Evolutionary conservation across 1,140 invertebrate species (phyloP).

Genomic region (Orius insidiosus): DNA sequence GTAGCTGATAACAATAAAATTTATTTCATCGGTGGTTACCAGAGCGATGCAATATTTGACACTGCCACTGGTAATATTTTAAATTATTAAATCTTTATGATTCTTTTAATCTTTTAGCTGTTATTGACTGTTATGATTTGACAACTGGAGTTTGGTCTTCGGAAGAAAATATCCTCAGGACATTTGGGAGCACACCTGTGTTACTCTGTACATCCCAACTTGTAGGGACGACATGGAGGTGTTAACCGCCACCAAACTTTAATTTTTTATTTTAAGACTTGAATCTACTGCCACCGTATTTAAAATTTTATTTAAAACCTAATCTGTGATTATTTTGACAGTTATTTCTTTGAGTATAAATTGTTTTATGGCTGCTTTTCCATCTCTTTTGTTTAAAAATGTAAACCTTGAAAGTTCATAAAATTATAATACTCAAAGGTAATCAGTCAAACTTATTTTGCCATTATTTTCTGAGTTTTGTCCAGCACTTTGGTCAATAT

Average conservation of each 20-base stretch:
- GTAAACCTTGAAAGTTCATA: too few species aligned
- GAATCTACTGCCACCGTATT: neutral
- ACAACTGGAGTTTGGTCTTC: conserved; percentile 38
- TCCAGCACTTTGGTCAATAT: too few species aligned
- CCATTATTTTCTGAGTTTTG: too few species aligned
- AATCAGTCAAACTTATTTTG: too few species aligned
- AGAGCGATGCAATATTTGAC: conserved; percentile 45
- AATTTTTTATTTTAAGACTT: neutral
- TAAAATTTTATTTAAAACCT: too few species aligned
- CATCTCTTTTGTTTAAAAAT: too few species aligned
- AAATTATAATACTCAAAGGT: too few species aligned
- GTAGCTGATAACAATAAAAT: conserved; percentile 41
- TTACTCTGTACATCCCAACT: conserved; percentile 43
- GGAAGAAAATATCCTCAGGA: conserved; percentile 44
- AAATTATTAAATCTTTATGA: conserved; percentile 13
- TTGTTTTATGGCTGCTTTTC: too few species aligned
- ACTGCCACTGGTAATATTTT: conserved; percentile 37
- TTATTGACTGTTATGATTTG: conserved; percentile 43
- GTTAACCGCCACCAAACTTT: conserved; percentile 18
- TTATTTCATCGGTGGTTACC: conserved; percentile 53
- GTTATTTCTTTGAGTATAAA: too few species aligned
- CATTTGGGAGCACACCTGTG: conserved; percentile 50
- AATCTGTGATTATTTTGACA: too few species aligned
- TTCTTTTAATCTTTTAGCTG: too few species aligned
- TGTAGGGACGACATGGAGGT: conserved; percentile 39